Percentiles rank a stretch among this genome's conserved stretches.
These are phyloP conservation scores for Hemithea aestivaria DNA, from an alignment of 2,888 invertebrate genomes.

Conservation along the genomic window DNA sequence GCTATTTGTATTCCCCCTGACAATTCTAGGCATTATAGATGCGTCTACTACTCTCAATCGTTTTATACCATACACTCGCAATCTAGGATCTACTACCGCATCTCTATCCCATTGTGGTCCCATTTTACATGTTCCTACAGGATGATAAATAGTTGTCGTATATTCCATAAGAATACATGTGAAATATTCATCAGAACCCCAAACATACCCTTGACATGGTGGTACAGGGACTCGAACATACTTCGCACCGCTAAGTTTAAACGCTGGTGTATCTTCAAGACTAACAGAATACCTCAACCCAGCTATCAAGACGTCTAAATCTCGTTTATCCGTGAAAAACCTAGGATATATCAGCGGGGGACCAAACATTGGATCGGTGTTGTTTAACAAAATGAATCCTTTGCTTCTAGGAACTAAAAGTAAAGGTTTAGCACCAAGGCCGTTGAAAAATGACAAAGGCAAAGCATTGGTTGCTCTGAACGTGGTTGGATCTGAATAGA, in stretches of 20 bases:
- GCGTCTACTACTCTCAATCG: constrained; percentile 83
- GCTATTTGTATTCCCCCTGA: constrained; percentile 88
- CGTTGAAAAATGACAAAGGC: constrained; percentile 82
- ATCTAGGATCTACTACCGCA: constrained; percentile 82
- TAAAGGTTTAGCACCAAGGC: constrained; percentile 80
- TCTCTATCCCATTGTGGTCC: constrained; percentile 79
- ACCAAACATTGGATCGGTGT: constrained; percentile 84
- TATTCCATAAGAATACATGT: constrained; percentile 81
- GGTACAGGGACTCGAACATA: constrained; percentile 79
- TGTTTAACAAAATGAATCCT: constrained; percentile 81
- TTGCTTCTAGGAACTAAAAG: constrained; percentile 81
- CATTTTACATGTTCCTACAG: constrained; percentile 85
- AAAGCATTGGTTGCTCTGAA: constrained; percentile 64
- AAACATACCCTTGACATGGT: constrained; percentile 75
- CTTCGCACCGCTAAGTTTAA: constrained; percentile 76
- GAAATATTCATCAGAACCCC: constrained; percentile 83
- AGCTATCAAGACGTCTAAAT: constrained; percentile 80
- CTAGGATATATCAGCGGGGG: constrained; percentile 86
- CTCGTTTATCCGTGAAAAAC: constrained; percentile 81
- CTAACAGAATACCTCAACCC: constrained; percentile 79
- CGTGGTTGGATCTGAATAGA: constrained; percentile 77
- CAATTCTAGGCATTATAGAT: constrained; percentile 82
- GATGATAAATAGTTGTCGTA: constrained; percentile 85
- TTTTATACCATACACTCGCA: constrained; percentile 81
- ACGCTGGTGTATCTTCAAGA: constrained; percentile 79